phyloP scores from a whole-genome alignment of 2,888 invertebrate species.

The Diploptera punctata region DNA sequence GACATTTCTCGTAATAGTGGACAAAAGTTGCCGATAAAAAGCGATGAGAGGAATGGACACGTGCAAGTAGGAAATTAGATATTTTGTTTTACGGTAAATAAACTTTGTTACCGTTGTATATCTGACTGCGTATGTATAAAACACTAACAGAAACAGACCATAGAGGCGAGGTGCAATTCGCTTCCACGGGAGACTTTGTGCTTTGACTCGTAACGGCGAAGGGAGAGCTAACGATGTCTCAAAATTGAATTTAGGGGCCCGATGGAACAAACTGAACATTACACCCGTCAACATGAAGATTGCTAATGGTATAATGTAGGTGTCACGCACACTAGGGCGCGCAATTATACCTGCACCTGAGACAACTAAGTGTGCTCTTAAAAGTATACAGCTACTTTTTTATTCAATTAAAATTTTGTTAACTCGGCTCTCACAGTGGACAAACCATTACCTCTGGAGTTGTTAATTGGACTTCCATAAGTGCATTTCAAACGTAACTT shows the following conservation, averaged over 20 bases:
- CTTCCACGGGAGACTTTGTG: background rate
- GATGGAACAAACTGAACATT: background rate
- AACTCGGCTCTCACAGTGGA: too few relatives aligned
- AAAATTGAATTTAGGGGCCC: background rate
- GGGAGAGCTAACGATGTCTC: slow-evolving; percentile 1
- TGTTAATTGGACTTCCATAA: too few relatives aligned
- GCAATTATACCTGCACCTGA: background rate
- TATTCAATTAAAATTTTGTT: background rate
- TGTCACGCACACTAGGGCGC: background rate
- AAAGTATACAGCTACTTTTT: background rate
- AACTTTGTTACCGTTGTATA: background rate
- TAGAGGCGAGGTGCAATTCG: background rate
- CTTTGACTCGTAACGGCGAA: background rate
- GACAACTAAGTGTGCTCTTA: background rate
- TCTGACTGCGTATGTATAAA: too few relatives aligned
- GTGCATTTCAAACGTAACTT: too few relatives aligned
- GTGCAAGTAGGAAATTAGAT: background rate
- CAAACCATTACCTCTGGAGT: too few relatives aligned
- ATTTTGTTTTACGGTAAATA: slow-evolving; percentile 16
- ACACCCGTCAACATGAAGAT: background rate
- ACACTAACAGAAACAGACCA: too few relatives aligned
- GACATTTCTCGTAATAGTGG: too few relatives aligned
- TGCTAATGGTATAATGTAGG: background rate
- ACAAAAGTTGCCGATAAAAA: too few relatives aligned
- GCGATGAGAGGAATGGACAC: background rate